These are phyloP conservation scores for Cylloceria caligata DNA, from an alignment of 2,888 invertebrate genomes.

Conservation along the genomic window DNA sequence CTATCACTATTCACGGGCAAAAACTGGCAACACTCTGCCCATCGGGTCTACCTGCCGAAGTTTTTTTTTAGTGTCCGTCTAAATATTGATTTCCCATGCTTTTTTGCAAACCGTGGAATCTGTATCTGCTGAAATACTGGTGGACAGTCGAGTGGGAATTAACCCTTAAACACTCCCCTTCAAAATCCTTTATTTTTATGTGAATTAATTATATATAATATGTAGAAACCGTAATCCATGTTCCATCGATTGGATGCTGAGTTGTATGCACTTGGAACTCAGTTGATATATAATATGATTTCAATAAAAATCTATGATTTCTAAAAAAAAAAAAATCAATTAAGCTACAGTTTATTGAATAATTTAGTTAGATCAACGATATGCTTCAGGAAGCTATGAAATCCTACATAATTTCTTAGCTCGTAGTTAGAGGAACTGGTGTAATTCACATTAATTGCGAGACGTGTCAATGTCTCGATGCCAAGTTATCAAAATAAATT, in stretches of 20 bases:
- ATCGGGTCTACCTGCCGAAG: constrained; percentile 16
- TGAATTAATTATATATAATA: background rate
- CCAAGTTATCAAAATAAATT: no score
- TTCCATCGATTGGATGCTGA: background rate
- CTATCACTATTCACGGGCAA: constrained; percentile 3
- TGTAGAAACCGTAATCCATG: background rate
- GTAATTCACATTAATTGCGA: no score
- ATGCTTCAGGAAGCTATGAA: no score
- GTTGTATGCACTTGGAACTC: background rate
- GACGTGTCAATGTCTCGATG: no score
- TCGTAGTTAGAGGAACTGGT: no score
- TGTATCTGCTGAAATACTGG: background rate
- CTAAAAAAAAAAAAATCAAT: no score
- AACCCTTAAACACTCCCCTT: background rate
- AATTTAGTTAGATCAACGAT: background rate
- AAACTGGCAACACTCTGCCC: constrained; percentile 8
- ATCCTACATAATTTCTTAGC: no score
- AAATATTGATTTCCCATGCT: constrained; percentile 34
- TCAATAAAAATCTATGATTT: no score
- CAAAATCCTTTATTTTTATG: background rate
- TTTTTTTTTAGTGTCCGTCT: background rate
- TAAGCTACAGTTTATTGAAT: background rate
- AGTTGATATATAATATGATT: background rate
- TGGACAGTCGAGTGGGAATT: background rate
- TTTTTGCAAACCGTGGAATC: background rate